These are phyloP conservation scores for Myotis vivesi DNA, from an alignment of 2,797 vertebrate species.

Conservation along the genomic window DNA sequence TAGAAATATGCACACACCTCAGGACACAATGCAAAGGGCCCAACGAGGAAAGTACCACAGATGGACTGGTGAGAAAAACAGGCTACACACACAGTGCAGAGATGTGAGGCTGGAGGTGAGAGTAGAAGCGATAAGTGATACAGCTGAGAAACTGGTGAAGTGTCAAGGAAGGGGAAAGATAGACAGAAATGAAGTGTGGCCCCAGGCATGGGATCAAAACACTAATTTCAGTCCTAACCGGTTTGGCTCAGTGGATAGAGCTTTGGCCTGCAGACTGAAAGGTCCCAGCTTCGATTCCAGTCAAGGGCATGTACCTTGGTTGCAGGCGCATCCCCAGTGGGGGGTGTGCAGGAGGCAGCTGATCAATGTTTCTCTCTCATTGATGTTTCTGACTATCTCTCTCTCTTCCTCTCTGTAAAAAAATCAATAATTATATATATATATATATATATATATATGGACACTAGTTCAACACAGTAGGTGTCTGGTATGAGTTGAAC, in stretches of 20 bases:
- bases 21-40: not conserved
- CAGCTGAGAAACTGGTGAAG: not conserved
- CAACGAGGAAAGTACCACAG: not conserved
- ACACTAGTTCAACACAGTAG: too few species aligned
- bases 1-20: not conserved
- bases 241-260: too few species aligned
- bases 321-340: too few species aligned
- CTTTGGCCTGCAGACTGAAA: too few species aligned
- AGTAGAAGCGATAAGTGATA: not conserved
- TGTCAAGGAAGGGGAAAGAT: not conserved
- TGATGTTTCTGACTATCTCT: too few species aligned
- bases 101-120: not conserved
- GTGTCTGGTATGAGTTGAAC: not conserved
- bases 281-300: too few species aligned
- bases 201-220: not conserved
- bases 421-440: too few species aligned
- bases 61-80: not conserved
- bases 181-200: not conserved
- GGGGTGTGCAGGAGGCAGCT: too few species aligned
- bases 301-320: too few species aligned
- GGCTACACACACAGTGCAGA: not conserved
- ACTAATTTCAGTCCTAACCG: not conserved
- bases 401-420: too few species aligned
- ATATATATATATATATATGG: not conserved
- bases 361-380: too few species aligned